These are phyloP conservation scores for Acrobasis repandana DNA, from an alignment of 2,888 invertebrate genomes.

Conservation along the genomic window DNA sequence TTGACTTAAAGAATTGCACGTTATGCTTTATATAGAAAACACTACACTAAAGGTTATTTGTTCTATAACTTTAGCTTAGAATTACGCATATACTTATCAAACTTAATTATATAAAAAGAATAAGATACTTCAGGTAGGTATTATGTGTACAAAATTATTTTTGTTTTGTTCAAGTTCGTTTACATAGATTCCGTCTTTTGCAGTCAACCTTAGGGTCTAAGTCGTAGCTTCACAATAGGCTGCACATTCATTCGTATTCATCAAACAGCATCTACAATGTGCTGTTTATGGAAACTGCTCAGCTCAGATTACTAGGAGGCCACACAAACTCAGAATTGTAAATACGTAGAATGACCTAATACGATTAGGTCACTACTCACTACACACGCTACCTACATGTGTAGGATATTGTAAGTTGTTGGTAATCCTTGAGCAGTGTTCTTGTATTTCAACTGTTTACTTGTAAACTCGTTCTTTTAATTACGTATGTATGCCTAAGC, in stretches of 20 bases:
- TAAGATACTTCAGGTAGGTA: too few species aligned
- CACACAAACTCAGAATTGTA: constrained; percentile 49
- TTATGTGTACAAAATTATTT: too few species aligned
- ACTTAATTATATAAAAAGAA: too few species aligned
- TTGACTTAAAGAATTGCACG: too few species aligned
- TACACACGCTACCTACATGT: not conserved
- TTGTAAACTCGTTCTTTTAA: too few species aligned
- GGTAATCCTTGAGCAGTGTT: constrained; percentile 2
- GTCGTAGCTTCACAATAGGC: not conserved
- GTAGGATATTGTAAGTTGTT: too few species aligned
- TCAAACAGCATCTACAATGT: constrained; percentile 2
- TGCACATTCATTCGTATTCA: constrained; percentile 11
- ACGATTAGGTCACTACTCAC: constrained; percentile 20
- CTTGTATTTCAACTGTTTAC: not conserved
- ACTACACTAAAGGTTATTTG: too few species aligned
- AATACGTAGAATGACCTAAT: constrained; percentile 34
- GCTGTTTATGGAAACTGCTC: not conserved
- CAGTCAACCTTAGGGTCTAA: not conserved
- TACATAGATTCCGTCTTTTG: not conserved
- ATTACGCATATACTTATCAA: too few species aligned
- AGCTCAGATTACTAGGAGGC: constrained; percentile 31
- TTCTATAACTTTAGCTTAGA: too few species aligned
- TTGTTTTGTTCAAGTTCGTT: too few species aligned
- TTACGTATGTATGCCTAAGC: too few species aligned
- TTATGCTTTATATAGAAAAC: too few species aligned